Evolutionary conservation across 92 coral and sea anemone genomes (phyloP).

Genomic region (Anthopleura xanthogrammica): DNA sequence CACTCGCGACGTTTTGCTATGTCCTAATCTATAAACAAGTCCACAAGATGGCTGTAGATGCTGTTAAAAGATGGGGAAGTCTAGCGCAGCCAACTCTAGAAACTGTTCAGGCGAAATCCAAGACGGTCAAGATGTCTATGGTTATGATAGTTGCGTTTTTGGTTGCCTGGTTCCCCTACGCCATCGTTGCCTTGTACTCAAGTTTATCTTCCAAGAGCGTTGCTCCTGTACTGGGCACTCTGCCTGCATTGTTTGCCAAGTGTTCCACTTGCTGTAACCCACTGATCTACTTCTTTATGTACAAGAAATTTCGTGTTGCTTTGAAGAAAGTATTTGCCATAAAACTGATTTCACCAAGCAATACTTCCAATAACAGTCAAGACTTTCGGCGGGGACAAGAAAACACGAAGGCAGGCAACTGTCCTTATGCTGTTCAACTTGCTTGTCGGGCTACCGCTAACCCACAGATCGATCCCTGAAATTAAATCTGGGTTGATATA

Average conservation of each 20-base stretch:
- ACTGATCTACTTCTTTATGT: not conserved
- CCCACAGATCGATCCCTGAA: too few relatives aligned
- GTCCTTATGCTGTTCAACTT: too few relatives aligned
- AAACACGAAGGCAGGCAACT: too few relatives aligned
- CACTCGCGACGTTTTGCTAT: slow-evolving; percentile 37
- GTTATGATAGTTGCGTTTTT: slow-evolving; percentile 58
- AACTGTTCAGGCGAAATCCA: slow-evolving; percentile 38
- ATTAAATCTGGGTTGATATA: too few relatives aligned
- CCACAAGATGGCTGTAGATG: slow-evolving; percentile 38
- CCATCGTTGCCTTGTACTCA: slow-evolving; percentile 49
- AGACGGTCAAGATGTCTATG: slow-evolving; percentile 36
- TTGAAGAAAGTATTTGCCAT: not conserved
- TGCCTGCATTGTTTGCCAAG: not conserved
- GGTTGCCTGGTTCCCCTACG: slow-evolving; percentile 90
- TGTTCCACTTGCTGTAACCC: not conserved
- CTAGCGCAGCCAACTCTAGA: slow-evolving; percentile 42
- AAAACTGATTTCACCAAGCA: not conserved
- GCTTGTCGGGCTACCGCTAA: too few relatives aligned
- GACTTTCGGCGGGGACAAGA: too few relatives aligned
- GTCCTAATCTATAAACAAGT: slow-evolving; percentile 35
- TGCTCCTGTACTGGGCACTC: not conserved
- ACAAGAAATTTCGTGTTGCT: not conserved
- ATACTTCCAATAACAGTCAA: too few relatives aligned
- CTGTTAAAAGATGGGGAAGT: slow-evolving; percentile 54
- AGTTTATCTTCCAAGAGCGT: not conserved